Evolutionary conservation across 2,888 invertebrate genomes (phyloP).

Genomic region (Eupithecia vulgata): DNA sequence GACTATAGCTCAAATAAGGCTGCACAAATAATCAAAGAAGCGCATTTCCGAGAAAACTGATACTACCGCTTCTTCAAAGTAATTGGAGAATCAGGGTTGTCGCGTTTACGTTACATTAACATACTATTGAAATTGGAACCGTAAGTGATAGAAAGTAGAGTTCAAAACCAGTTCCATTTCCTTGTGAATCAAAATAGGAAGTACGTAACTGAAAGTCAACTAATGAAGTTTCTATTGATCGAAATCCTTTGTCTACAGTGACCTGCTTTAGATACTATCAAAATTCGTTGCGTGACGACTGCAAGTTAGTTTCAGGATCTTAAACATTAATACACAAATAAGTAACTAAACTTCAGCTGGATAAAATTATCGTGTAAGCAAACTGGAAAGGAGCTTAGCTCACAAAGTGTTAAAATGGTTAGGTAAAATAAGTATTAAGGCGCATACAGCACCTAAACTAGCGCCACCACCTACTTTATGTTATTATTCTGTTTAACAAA

Average conservation of each 20-base stretch:
- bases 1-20: conserved; percentile 20
- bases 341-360: neutral
- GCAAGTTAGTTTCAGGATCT: neutral
- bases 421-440: no score
- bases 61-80: conserved; percentile 15
- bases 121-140: neutral
- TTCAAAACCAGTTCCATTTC: neutral
- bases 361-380: neutral
- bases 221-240: conserved; percentile 8
- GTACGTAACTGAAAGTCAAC: conserved; percentile 4
- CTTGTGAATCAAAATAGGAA: neutral
- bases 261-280: neutral
- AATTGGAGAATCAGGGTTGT: conserved; percentile 31
- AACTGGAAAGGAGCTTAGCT: neutral
- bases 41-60: conserved; percentile 22
- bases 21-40: conserved; percentile 12
- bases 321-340: neutral
- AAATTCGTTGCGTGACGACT: neutral
- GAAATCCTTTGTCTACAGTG: conserved; percentile 9
- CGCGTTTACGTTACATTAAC: neutral
- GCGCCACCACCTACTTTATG: no score
- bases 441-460: no score
- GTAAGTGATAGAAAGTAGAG: neutral
- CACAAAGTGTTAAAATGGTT: neutral
- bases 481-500: no score